Base-by-base conservation (phyloP, 2,797 vertebrate species). In the Otus scops region DNA sequence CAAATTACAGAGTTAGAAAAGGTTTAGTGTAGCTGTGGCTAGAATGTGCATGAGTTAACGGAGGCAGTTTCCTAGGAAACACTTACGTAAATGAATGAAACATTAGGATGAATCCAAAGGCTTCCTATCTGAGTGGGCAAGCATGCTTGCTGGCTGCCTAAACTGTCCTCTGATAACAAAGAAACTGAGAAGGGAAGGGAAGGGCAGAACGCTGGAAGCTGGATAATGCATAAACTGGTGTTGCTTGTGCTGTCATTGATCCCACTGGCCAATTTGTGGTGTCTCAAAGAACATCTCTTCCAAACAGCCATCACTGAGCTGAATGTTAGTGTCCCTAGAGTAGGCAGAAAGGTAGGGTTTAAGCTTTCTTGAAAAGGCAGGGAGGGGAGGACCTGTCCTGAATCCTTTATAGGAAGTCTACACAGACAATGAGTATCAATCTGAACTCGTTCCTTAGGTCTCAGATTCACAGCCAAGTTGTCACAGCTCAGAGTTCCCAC, bases 21-120 rank as follows among this genome's bases (percentile, higher is more conserved):
- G 60, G 56, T 67, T 67, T 43, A 34, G 38, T 34, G 71, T 77
- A 79, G 85, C 91, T 92, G 91, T 51, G 95, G 82, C 78, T 75
- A 24, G 60, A 48, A 48, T 54, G 68, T 50, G 73, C 69, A 8
- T 59, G 78, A 39, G 74, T 89, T 68, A 39, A 5, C 7, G 16
- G 73, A 86, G 79, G 67, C 79, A 64, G 95, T 94, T 95, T 82
- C 95, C 94, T 87, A 67, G 95, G 96, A 84, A 93, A 96, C 83
- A 4, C 68, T 92, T 87, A 43, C 3, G 28, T 71, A 88, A 92
- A 34, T 36, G 75, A 89, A 15, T 27, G 78, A 78, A 88, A 89
- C 73, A 5, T 67, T 24, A 64, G 83, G 74, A 88, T 79, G 67
- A 28, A 92, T 88, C 61, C 69, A 48, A n/a, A 77, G 50, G 48